phyloP scores from a whole-genome alignment of 1,140 invertebrate species.

The Sweltsa coloradensis region DNA sequence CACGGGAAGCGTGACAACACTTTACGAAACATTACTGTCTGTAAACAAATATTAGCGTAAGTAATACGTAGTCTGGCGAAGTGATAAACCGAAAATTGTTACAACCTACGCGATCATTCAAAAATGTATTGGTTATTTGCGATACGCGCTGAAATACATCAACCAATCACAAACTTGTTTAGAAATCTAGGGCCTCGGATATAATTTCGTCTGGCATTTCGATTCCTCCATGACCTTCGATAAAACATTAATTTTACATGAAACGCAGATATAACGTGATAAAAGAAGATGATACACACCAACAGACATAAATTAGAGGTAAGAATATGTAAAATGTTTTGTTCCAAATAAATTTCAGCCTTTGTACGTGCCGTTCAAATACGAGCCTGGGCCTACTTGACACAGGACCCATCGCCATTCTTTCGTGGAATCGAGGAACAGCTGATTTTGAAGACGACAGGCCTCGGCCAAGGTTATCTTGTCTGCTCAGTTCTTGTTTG shows the following conservation, averaged over 20 bases:
- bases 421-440: conserved; percentile 7
- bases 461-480: conserved; percentile 1
- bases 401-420: conserved; percentile 1
- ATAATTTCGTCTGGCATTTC: conserved; percentile 8
- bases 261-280: background rate
- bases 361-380: background rate
- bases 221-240: conserved; percentile 5
- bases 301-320: conserved; percentile 13
- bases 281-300: conserved; percentile 6
- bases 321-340: background rate
- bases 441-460: conserved; percentile 4
- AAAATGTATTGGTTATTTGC: conserved; percentile 2
- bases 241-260: background rate
- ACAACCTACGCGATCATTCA: too few relatives aligned
- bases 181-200: conserved; percentile 5
- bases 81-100: too few relatives aligned
- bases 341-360: background rate
- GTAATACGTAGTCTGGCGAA: background rate
- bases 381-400: background rate
- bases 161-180: conserved; percentile 7
- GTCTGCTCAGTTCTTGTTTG: background rate
- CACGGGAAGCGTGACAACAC: conserved; percentile 1
- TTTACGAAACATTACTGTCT: background rate
- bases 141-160: background rate
- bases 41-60: background rate